Conservation (phyloP, 1,140 invertebrate genomes). For the Saccostrea glomerata region DNA sequence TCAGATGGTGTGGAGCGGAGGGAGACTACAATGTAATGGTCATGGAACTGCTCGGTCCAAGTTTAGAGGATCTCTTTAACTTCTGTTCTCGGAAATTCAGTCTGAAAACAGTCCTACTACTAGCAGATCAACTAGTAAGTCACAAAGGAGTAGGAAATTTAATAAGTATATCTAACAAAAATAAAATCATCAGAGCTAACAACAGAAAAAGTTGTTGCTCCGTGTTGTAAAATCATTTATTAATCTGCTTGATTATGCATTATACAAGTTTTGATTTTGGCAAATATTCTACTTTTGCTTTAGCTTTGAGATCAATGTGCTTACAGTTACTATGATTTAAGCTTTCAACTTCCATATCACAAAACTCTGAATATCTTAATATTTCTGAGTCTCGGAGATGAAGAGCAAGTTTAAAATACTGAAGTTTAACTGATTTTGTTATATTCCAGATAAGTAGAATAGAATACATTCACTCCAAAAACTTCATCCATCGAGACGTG, state of each 20-base stretch:
- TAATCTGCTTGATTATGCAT: no score
- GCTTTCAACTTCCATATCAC: no score
- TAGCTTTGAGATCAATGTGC: no score
- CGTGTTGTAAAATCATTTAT: no score
- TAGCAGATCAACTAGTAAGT: slow-evolving; percentile 96
- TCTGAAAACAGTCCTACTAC: slow-evolving; percentile 96
- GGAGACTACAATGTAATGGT: slow-evolving; percentile 96
- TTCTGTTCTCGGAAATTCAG: slow-evolving; percentile 98
- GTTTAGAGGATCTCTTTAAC: slow-evolving; percentile 98
- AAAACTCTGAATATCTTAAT: no score
- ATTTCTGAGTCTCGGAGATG: no score
- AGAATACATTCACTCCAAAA: slow-evolving; percentile 97
- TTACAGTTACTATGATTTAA: no score
- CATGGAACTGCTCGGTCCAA: slow-evolving; percentile 98
- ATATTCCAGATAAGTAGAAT: slow-evolving; percentile 91
- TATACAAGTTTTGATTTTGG: no score
- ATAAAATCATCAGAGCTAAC: background rate
- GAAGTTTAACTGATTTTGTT: slow-evolving; percentile 54
- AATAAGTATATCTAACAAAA: background rate
- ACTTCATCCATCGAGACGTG: slow-evolving; percentile 99
- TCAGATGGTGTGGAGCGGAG: slow-evolving; percentile 95
- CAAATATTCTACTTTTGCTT: no score
- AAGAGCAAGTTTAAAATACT: no score
- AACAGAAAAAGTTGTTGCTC: no score
- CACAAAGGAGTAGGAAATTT: background rate